A percentile compares a stretch with the other conserved stretches of the same genome.
Conservation (phyloP, 2,797 vertebrate species). For the Danio choprae region DNA sequence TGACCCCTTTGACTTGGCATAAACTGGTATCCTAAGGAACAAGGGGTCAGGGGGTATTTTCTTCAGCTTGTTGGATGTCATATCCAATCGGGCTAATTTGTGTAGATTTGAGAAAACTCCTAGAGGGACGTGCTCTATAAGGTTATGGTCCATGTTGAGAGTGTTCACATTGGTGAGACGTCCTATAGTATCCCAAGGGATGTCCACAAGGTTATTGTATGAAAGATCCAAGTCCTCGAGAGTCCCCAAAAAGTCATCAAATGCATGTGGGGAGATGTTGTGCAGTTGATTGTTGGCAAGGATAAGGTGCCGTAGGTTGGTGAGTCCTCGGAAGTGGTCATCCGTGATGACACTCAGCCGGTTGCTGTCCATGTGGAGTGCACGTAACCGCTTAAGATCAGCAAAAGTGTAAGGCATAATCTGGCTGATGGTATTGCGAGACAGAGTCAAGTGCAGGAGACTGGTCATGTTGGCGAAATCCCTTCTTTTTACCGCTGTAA, state of each 20-base stretch:
- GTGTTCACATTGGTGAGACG: slow-evolving; percentile 88
- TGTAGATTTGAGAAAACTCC: slow-evolving; percentile 91
- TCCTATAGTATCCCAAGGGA: slow-evolving; percentile 89
- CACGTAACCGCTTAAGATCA: slow-evolving; percentile 86
- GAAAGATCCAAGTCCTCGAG: slow-evolving; percentile 90
- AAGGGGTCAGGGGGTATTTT: slow-evolving; percentile 90
- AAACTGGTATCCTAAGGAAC: slow-evolving; percentile 88
- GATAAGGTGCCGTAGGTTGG: slow-evolving; percentile 77
- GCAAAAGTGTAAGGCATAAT: slow-evolving; percentile 88
- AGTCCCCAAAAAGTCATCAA: slow-evolving; percentile 87
- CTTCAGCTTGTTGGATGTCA: slow-evolving; percentile 94
- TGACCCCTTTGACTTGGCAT: slow-evolving; percentile 86
- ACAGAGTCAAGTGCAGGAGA: slow-evolving; percentile 86
- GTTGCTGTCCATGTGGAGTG: slow-evolving; percentile 88
- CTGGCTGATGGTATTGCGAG: slow-evolving; percentile 89
- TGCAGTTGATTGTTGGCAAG: slow-evolving; percentile 67
- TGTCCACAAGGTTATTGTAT: slow-evolving; percentile 89
- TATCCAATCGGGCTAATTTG: slow-evolving; percentile 90
- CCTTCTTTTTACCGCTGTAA: slow-evolving; percentile 83
- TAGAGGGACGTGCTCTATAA: slow-evolving; percentile 87
- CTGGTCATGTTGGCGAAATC: slow-evolving; percentile 92
- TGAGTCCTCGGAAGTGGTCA: slow-evolving; percentile 87
- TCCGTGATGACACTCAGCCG: slow-evolving; percentile 83
- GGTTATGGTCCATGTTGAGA: slow-evolving; percentile 89
- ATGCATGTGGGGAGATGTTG: slow-evolving; percentile 73